Evolutionary conservation across 2,888 invertebrate genomes (phyloP), one percentile per base, ranked within the genome.

Genomic region (Dynastes tityus): DNA sequence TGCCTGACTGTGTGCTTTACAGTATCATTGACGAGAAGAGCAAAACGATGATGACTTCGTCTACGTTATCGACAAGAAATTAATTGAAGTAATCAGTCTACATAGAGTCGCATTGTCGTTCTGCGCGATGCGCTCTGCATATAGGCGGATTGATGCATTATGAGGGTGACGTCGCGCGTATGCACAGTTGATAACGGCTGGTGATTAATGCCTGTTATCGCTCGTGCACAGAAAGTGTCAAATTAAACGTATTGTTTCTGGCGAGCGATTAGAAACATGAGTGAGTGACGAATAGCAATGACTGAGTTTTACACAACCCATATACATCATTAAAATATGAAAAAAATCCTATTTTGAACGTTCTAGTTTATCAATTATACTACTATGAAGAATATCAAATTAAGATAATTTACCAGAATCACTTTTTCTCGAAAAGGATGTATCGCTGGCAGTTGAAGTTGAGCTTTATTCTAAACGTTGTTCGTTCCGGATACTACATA

Each of bases 51-150:
- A 67, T 67, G 65, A 71, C 55, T 71, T 71, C 55, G 71, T 58
- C 55, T 71, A 53, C 16, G 55, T 71, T 71, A 71, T 71, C 71
- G 37, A 71, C 71, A 71, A 71, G 71, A 71, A 71, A 71, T 71
- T 71, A 71, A 71, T 71, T 71, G 71, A 55, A 58, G 58, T 37
- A 71, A 71, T 71, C 32, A 71, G 32, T 71, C 16, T 67, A 55
- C 55, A 55, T 55, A 16, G 8, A 55, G 55, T 22, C 27, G 55
- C 55, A 22, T 55, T 55, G 16, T 55, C 55, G 55, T 55, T 55
- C n/a, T 16, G 55, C 5, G 22, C 55, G 8, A 45, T 55, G 22
- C 55, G 55, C 22, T 8, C 16, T 22, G 22, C 16, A 22, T 55
- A 55, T 55, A 55, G 27, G 8, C 22, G 22, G 55, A 55, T 55